A percentile compares a stretch with the other conserved stretches of the same genome.
phyloP scores from a whole-genome alignment of 2,888 invertebrate species.

The Eulithis testata region DNA sequence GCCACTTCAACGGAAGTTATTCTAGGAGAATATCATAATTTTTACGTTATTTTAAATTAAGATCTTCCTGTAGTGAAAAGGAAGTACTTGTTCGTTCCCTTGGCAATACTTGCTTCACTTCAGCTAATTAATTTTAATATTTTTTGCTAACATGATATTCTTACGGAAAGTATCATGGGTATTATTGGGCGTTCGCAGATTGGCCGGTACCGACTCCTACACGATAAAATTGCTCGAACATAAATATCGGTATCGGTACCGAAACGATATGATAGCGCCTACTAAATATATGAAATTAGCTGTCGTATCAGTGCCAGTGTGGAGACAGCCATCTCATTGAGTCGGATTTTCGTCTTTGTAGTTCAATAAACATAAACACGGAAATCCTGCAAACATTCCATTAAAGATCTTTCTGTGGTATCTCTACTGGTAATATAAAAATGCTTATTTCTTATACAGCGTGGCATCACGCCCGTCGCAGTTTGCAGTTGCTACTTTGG shows the following conservation, averaged over 20 bases:
- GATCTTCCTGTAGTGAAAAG: neutral
- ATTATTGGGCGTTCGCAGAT: too few relatives aligned
- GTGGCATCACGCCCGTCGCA: slow-evolving; percentile 50
- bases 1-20: slow-evolving; percentile 23
- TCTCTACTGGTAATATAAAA: slow-evolving; percentile 57
- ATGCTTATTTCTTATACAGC: slow-evolving; percentile 57
- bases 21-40: slow-evolving; percentile 13
- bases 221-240: too few relatives aligned
- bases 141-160: neutral
- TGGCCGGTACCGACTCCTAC: too few relatives aligned
- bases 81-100: slow-evolving; percentile 1
- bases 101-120: neutral
- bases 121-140: neutral
- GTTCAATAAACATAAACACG: too few relatives aligned
- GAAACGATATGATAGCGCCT: too few relatives aligned
- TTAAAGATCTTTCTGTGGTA: slow-evolving; percentile 29
- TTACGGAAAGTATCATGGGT: neutral
- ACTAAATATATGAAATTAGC: too few relatives aligned
- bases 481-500: slow-evolving; percentile 54
- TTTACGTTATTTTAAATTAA: neutral
- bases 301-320: too few relatives aligned
- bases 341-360: too few relatives aligned
- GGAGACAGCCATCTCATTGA: too few relatives aligned
- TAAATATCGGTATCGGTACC: too few relatives aligned
- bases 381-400: slow-evolving; percentile 2